Conservation (phyloP, 2,113 vertebrate genomes). For the Cettia cetti region DNA sequence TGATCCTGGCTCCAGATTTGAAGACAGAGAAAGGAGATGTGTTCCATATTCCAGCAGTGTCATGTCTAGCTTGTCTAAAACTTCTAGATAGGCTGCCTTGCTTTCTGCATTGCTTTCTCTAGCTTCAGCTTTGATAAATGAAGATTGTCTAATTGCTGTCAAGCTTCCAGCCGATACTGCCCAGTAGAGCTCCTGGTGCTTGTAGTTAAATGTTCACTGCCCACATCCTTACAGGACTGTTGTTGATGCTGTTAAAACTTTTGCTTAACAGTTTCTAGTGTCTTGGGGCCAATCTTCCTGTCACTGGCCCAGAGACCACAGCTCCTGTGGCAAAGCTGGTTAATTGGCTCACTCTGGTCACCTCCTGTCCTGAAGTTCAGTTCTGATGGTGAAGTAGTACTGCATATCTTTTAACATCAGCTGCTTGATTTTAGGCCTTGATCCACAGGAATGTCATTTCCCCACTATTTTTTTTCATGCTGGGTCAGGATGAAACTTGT, state of each 20-base stretch:
- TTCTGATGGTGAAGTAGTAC: neutral
- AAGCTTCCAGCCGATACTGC: neutral
- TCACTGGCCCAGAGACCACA: neutral
- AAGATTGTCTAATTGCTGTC: neutral
- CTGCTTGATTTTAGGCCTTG: neutral
- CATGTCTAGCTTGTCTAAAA: neutral
- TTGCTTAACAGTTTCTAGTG: neutral
- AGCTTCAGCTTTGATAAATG: neutral
- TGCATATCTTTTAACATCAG: rapidly evolving
- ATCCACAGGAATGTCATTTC: neutral
- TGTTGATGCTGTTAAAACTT: neutral
- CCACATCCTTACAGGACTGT: neutral
- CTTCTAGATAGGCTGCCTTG: neutral
- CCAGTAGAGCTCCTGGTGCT: neutral
- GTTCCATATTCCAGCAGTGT: neutral
- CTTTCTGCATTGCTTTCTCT: neutral
- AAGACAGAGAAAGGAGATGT: neutral
- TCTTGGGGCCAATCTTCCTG: neutral
- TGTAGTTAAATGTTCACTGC: neutral
- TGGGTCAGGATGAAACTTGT: neutral
- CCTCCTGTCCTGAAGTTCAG: neutral
- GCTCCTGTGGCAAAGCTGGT: rapidly evolving
- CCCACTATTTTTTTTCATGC: rapidly evolving
- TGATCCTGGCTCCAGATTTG: neutral
- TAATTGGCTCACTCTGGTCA: neutral